Evolutionary conservation across 2,113 vertebrate species (phyloP).

Genomic region (Chionis minor): DNA sequence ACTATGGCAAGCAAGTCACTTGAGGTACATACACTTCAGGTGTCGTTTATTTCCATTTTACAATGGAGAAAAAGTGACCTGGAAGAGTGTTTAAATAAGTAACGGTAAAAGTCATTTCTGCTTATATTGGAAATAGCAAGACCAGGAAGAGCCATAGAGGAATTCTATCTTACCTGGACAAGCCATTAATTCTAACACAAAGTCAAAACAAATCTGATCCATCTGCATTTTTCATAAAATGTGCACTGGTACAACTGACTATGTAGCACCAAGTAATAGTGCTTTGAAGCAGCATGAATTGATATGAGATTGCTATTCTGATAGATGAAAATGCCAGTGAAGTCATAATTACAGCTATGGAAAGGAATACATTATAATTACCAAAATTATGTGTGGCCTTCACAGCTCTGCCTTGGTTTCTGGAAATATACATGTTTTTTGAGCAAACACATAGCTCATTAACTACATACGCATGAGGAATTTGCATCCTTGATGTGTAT

Average conservation of each 20-base stretch:
- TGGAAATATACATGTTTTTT: background rate
- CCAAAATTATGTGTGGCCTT: background rate
- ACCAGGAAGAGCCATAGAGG: background rate
- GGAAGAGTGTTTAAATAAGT: background rate
- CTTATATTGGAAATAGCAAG: background rate
- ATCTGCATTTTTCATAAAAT: background rate
- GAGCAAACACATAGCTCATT: background rate
- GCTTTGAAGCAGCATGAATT: background rate
- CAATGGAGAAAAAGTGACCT: background rate
- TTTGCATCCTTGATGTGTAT: background rate
- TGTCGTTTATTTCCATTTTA: background rate
- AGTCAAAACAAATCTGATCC: background rate
- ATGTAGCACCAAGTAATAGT: background rate
- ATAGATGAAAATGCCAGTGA: background rate
- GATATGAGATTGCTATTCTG: background rate
- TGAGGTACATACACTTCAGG: background rate
- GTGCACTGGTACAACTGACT: background rate
- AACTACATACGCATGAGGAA: background rate
- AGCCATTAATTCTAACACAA: background rate
- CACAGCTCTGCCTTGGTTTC: background rate
- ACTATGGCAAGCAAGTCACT: background rate
- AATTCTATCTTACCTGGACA: background rate
- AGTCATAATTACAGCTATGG: constrained; percentile 1
- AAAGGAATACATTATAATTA: background rate
- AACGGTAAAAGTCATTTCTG: background rate